These are phyloP conservation scores for Eudemis profundana DNA, from an alignment of 2,888 invertebrate genomes.

Conservation along the genomic window DNA sequence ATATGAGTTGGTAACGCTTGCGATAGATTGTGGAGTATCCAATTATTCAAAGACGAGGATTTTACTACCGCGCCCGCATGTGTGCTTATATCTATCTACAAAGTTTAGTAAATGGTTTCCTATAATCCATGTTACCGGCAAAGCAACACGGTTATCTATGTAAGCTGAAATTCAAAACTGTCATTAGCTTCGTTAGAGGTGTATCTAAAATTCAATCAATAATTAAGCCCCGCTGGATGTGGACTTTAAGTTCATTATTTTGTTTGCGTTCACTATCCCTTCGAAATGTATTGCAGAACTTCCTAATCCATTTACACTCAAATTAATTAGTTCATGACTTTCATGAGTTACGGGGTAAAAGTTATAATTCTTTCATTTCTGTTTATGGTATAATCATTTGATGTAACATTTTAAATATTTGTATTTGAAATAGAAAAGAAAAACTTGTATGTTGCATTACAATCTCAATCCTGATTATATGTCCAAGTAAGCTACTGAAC, in stretches of 20 bases:
- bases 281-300: background rate
- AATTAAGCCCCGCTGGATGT: slow-evolving; percentile 48
- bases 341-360: too few species aligned
- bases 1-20: background rate
- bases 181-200: slow-evolving; percentile 53
- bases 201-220: slow-evolving; percentile 55
- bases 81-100: background rate
- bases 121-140: background rate
- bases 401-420: too few species aligned
- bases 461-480: too few species aligned
- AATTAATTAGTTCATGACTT: too few species aligned
- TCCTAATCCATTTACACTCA: slow-evolving; percentile 1
- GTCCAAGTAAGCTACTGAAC: too few species aligned
- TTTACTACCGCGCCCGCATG: background rate
- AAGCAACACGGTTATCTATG: slow-evolving; percentile 20
- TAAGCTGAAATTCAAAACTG: slow-evolving; percentile 43
- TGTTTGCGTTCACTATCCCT: slow-evolving; percentile 28
- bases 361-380: too few species aligned
- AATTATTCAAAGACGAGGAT: background rate
- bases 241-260: slow-evolving; percentile 35
- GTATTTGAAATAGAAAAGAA: too few species aligned
- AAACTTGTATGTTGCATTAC: too few species aligned
- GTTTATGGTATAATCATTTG: too few species aligned
- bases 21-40: background rate
- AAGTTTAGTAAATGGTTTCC: slow-evolving; percentile 5